Conservation (phyloP, 2,113 vertebrate species). For the Petromus typicus region DNA sequence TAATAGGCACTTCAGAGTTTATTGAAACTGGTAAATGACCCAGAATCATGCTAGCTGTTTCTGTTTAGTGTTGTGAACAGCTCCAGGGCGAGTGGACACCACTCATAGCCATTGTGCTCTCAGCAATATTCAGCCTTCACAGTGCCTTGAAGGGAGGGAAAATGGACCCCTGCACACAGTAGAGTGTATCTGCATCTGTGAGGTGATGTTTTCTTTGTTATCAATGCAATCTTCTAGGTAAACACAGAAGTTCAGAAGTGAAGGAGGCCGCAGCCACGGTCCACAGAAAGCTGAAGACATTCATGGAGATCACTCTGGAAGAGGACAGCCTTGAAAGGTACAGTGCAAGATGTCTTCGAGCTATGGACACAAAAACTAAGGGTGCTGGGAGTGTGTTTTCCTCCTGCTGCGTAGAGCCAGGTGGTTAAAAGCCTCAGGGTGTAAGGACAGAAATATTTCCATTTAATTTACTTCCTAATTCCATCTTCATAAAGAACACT, state of each 20-base stretch:
- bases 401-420: fast-evolving
- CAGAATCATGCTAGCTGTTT: background rate
- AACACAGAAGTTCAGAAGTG: constrained; percentile 80
- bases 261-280: constrained; percentile 87
- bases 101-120: background rate
- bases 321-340: constrained; percentile 89
- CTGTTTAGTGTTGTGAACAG: background rate
- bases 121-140: fast-evolving
- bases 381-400: fast-evolving
- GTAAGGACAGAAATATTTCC: background rate
- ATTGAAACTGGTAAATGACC: no score
- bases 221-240: constrained; percentile 76
- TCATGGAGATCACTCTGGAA: constrained; percentile 81
- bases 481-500: constrained; percentile 20
- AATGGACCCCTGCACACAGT: no score
- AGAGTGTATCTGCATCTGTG: background rate
- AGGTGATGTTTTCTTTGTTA: background rate
- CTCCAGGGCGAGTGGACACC: background rate
- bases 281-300: constrained; percentile 86
- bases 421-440: background rate
- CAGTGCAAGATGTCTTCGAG: fast-evolving
- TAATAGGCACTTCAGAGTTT: background rate
- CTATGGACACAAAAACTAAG: fast-evolving
- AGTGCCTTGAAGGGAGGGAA: background rate
- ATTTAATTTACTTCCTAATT: background rate